phyloP scores from a whole-genome alignment of 2,113 vertebrate species.

The Hipposideros armiger region DNA sequence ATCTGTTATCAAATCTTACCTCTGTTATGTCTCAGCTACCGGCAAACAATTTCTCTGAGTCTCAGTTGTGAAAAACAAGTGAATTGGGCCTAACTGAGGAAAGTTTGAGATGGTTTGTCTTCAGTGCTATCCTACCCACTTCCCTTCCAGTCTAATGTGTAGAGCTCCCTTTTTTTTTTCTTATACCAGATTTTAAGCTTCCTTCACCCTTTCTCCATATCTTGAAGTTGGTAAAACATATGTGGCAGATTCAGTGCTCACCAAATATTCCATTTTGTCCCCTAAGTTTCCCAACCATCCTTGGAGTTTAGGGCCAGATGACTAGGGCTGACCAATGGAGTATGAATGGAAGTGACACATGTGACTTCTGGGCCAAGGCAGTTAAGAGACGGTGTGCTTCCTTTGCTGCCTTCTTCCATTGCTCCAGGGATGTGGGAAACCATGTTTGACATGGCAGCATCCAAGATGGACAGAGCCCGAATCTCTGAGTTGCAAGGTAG shows the following conservation, averaged over 20 bases:
- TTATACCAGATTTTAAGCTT: not conserved
- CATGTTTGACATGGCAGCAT: not conserved
- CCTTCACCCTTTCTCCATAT: not conserved
- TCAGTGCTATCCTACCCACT: not conserved
- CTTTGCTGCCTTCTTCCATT: not conserved
- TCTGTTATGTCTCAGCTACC: conserved; percentile 5
- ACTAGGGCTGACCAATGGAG: not conserved
- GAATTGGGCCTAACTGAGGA: not conserved
- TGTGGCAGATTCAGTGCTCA: not conserved
- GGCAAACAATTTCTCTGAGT: conserved; percentile 44
- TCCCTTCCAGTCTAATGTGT: not conserved
- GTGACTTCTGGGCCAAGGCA: not conserved
- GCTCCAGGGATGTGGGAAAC: not conserved
- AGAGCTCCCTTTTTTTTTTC: not conserved
- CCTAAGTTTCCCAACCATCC: not conserved
- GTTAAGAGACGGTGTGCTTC: not conserved
- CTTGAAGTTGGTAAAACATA: not conserved
- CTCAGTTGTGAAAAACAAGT: not conserved
- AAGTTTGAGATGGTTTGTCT: not conserved
- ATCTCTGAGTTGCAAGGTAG: not conserved
- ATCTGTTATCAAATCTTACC: not conserved
- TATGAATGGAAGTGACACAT: not conserved
- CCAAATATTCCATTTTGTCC: not conserved
- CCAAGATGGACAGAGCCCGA: not conserved
- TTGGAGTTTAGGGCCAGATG: not conserved